Evolutionary conservation across 1,140 invertebrate genomes (phyloP).

Genomic region (Melanaphis sacchari): DNA sequence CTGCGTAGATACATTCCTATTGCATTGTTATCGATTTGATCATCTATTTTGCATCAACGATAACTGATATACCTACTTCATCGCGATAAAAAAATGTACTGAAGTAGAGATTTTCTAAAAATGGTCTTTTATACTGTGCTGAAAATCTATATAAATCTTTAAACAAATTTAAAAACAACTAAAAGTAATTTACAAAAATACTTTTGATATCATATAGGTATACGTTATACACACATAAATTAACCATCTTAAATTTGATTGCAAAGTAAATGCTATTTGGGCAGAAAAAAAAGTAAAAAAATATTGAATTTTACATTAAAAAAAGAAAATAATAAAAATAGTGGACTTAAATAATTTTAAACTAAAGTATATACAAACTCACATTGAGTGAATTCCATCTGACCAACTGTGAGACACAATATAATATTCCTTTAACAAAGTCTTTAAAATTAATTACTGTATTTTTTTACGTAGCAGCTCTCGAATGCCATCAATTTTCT

Average conservation of each 20-base stretch:
- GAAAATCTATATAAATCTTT: neutral
- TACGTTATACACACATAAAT: neutral
- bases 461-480: neutral
- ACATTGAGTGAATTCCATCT: neutral
- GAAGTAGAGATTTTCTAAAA: neutral
- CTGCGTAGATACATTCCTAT: neutral
- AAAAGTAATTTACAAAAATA: neutral
- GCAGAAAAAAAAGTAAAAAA: neutral
- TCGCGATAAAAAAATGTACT: neutral
- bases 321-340: neutral
- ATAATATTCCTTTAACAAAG: neutral
- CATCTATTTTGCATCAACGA: neutral
- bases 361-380: neutral
- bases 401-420: neutral
- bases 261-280: neutral
- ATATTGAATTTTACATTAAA: neutral
- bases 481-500: constrained; percentile 9
- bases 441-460: constrained; percentile 37
- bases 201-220: neutral
- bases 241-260: neutral
- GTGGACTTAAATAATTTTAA: neutral
- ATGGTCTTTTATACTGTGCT: neutral
- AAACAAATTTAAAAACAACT: neutral
- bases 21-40: neutral
- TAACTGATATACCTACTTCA: neutral